phyloP scores from a whole-genome alignment of 2,113 vertebrate species.

The Hirundichthys speculiger region DNA sequence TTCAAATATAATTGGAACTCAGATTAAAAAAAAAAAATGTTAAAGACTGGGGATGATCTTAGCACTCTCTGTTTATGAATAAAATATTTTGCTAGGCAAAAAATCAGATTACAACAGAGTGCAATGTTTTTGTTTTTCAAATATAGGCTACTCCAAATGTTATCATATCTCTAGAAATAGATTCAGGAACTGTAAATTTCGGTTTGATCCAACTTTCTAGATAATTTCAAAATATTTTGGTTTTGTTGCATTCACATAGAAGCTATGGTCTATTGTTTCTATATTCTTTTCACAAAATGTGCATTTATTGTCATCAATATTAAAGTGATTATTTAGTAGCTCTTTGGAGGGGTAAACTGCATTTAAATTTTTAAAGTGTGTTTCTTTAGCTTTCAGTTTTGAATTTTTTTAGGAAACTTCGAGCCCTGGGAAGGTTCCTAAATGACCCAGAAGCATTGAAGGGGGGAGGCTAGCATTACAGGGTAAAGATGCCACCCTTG shows the following conservation, averaged over 20 bases:
- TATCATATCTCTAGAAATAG: background rate
- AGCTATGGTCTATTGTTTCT: background rate
- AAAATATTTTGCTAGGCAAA: too few species aligned
- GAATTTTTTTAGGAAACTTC: too few species aligned
- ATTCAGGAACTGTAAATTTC: background rate
- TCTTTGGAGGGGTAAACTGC: background rate
- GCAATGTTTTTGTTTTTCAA: background rate
- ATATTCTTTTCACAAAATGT: background rate
- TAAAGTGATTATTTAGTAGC: background rate
- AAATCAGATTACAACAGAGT: too few species aligned
- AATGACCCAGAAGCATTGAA: too few species aligned
- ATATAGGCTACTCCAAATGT: background rate
- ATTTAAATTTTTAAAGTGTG: background rate
- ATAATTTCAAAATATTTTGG: background rate
- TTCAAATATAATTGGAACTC: too few species aligned
- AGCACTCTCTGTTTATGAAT: too few species aligned
- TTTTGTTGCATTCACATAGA: background rate
- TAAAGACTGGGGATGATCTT: too few species aligned
- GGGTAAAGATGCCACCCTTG: too few species aligned
- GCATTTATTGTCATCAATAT: background rate
- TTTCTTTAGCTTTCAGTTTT: too few species aligned
- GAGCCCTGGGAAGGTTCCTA: too few species aligned
- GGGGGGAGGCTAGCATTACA: too few species aligned
- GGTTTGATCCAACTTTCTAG: background rate
- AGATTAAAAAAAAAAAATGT: too few species aligned